phyloP scores from a whole-genome alignment of 2,888 invertebrate genomes.

The Melolontha melolontha region DNA sequence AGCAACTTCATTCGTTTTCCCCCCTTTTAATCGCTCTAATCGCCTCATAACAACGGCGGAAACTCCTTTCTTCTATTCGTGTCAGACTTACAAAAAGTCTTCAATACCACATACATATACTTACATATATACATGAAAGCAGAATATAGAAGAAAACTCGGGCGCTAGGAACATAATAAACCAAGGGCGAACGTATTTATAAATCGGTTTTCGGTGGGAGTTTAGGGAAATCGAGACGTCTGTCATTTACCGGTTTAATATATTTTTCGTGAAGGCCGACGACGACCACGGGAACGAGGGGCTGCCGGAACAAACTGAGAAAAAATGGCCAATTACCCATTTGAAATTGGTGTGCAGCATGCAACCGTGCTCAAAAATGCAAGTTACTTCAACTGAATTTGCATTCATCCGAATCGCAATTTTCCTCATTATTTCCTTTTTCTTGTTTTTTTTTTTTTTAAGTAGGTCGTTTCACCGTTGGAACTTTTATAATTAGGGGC shows the following conservation, averaged over 20 bases:
- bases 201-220: slow-evolving; percentile 16
- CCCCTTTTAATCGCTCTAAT: slow-evolving; percentile 18
- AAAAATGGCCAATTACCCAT: slow-evolving; percentile 28
- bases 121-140: too few relatives aligned
- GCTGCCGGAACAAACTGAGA: not conserved
- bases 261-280: slow-evolving; percentile 17
- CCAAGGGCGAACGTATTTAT: slow-evolving; percentile 24
- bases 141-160: too few relatives aligned
- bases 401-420: slow-evolving; percentile 27
- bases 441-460: slow-evolving; percentile 9
- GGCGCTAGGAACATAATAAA: not conserved
- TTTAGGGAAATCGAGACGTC: slow-evolving; percentile 18
- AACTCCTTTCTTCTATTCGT: slow-evolving; percentile 21
- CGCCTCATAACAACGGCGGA: slow-evolving; percentile 10
- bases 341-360: slow-evolving; percentile 27
- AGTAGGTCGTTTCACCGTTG: slow-evolving; percentile 18
- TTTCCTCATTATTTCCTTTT: slow-evolving; percentile 30
- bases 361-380: slow-evolving; percentile 33
- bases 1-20: slow-evolving; percentile 1
- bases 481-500: slow-evolving; percentile 20
- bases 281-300: not conserved
- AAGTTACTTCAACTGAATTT: slow-evolving; percentile 27
- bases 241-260: slow-evolving; percentile 37
- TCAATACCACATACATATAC: slow-evolving; percentile 11
- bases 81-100: slow-evolving; percentile 30